These are phyloP conservation scores for Panagrolaimus sp. DNA, from an alignment of 1,140 invertebrate genomes.

Conservation along the genomic window DNA sequence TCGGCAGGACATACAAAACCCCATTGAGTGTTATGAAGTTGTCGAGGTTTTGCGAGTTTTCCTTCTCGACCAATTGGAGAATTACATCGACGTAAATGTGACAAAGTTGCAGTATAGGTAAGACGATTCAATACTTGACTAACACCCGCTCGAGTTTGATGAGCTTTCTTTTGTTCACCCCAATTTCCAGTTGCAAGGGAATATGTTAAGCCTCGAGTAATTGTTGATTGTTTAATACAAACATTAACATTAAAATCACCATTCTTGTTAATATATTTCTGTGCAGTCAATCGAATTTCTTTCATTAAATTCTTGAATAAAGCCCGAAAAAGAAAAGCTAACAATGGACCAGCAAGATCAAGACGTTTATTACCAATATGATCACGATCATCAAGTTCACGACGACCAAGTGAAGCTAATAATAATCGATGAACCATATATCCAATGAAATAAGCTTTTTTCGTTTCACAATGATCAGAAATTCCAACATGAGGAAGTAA, in stretches of 20 bases:
- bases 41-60: slow-evolving; percentile 92
- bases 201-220: slow-evolving; percentile 94
- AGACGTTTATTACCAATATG: slow-evolving; percentile 97
- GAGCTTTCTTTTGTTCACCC: slow-evolving; percentile 99
- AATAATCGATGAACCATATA: slow-evolving; percentile 97
- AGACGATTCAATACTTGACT: slow-evolving; percentile 88
- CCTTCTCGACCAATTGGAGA: slow-evolving; percentile 97
- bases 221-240: slow-evolving; percentile 93
- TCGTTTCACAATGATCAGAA: slow-evolving; percentile 97
- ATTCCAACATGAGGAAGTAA: slow-evolving; percentile 98
- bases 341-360: slow-evolving; percentile 87
- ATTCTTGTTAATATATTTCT: slow-evolving; percentile 95
- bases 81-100: slow-evolving; percentile 90
- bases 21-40: slow-evolving; percentile 96
- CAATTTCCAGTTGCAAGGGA: slow-evolving; percentile 97
- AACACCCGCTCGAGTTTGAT: slow-evolving; percentile 87
- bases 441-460: slow-evolving; percentile 74
- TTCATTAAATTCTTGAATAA: slow-evolving; percentile 87
- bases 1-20: slow-evolving; percentile 98
- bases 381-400: slow-evolving; percentile 96
- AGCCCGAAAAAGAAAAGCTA: slow-evolving; percentile 89
- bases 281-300: slow-evolving; percentile 92
- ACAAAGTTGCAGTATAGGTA: slow-evolving; percentile 94
- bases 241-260: slow-evolving; percentile 96
- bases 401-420: slow-evolving; percentile 82